Evolutionary conservation across 2,113 vertebrate genomes (phyloP), one percentile per base, ranked within the genome.

Genomic region (Odocoileus hemionus): DNA sequence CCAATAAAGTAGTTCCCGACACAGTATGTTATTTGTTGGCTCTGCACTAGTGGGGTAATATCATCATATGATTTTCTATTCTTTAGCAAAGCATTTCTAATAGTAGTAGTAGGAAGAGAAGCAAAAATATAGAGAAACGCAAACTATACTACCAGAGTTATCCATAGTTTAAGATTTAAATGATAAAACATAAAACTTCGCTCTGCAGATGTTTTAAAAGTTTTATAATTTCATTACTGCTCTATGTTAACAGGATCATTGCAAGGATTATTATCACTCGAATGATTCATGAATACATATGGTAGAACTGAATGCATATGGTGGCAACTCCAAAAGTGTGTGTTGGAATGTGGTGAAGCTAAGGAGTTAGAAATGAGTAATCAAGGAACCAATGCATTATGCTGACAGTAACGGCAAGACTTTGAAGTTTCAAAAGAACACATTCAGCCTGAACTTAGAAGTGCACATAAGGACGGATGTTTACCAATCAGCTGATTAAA

Each of bases 361-460:
- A 15, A 91, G n/a, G 23, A 91, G 54, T 45, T 5, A 94, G 45
- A 91, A 61, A 52, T 76, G 83, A 83, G 60, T 30, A 54, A 47
- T 87, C 55, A 78, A 55, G 1, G 5, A 87, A 64, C 14, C 16
- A 28, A 36, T 28, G 33, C 26, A 57, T 78, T 17, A 50, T 50
- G n/a, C 47, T 43, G 55, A 79, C 45, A 43, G n/a, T 67, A 88
- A 91, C 2, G 9, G 23, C 21, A 89, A 96, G 23, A 86, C 11
- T 78, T n/a, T 58, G 55, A 91, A 67, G 26, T 93, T 89, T 45
- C 30, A 79, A 90, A 96, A 94, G 15, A 93, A 83, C 39, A 86
- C 16, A 74, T 61, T 33, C 80, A 47, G 13, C 74, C 39, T 47
- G 74, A 93, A 50, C 11, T 17, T 60, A 96, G 21, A 60, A 60